Evolutionary conservation across 2,888 invertebrate genomes (phyloP).

Genomic region (Stegana nigrithorax): DNA sequence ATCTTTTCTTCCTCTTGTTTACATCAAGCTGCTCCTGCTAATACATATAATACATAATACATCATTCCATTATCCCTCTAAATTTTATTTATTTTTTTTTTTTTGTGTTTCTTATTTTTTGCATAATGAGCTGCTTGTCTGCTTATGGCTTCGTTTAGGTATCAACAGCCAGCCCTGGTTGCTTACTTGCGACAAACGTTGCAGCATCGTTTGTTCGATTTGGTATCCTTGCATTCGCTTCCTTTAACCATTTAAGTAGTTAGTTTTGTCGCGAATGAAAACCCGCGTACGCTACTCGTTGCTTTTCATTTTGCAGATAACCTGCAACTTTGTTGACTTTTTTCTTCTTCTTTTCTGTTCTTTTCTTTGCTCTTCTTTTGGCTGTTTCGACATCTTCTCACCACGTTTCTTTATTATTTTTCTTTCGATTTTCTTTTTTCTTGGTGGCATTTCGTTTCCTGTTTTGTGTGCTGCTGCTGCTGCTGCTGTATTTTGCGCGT

Average conservation of each 20-base stretch:
- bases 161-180: no score
- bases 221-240: slow-evolving; percentile 20
- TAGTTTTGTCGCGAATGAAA: slow-evolving; percentile 19
- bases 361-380: background rate
- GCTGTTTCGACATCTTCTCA: no score
- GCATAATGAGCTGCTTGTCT: no score
- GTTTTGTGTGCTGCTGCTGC: background rate
- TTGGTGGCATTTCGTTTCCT: background rate
- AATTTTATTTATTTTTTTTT: no score
- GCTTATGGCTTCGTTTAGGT: no score
- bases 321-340: background rate
- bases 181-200: no score
- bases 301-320: slow-evolving; percentile 11
- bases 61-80: no score
- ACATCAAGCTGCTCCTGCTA: no score
- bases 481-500: background rate
- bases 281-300: background rate
- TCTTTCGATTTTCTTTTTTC: background rate
- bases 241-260: slow-evolving; percentile 20
- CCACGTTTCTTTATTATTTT: no score
- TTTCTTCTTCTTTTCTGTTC: background rate
- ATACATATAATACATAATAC: no score
- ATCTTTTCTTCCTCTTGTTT: no score
- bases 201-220: slow-evolving; percentile 30
- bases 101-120: no score